Evolutionary conservation across 2,113 vertebrate genomes (phyloP), one percentile per base, ranked within the genome.

Genomic region (Brachionichthys hirsutus): DNA sequence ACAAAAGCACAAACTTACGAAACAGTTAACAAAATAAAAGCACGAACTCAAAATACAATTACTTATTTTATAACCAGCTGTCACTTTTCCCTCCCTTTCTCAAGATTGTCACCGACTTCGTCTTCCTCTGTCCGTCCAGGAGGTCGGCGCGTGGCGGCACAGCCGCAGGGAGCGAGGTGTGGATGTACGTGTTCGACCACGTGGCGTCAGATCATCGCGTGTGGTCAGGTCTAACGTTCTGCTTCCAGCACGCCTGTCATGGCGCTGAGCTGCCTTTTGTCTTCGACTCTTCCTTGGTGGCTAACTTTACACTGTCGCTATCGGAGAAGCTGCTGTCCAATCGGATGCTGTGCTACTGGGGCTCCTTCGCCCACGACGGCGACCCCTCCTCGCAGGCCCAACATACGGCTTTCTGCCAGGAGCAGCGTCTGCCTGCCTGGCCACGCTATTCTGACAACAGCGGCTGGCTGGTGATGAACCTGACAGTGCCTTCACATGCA

Each of bases 131-230:
- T 74, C 91, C 91, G 0, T 68, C 89, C 16, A 77, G 89, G 49
- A 71, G 69, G 61, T 73, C 88, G 0, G 88, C 89, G 0, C 85
- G 82, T 4, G 54, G 81, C 0, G 80, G 51, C 24, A 53, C 57
- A 2, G 52, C 17, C 9, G 18, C 19, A 0, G 87, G 86, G 13
- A 85, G 85, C 49, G 2, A 43, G 0, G 48, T 71, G 34, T 92
- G 91, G 91, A 75, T 87, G 86, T 92, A 91, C 17, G 83, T 89
- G 12, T 92, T 92, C 1, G 90, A 91, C 79, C 91, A 91, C 3
- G 77, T 86, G 45, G 62, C 67, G 0, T 87, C 86, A 0, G 91
- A 92, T 70, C 48, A 17, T 16, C 70, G 62, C 2, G 65, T 91
- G 47, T 92, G 91, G 91, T 85, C 78, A 0, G 86, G 86, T 9